Evolutionary conservation across 2,797 vertebrate species (phyloP), one percentile per base, ranked within the genome.

Genomic region (Echeneis naucrates): DNA sequence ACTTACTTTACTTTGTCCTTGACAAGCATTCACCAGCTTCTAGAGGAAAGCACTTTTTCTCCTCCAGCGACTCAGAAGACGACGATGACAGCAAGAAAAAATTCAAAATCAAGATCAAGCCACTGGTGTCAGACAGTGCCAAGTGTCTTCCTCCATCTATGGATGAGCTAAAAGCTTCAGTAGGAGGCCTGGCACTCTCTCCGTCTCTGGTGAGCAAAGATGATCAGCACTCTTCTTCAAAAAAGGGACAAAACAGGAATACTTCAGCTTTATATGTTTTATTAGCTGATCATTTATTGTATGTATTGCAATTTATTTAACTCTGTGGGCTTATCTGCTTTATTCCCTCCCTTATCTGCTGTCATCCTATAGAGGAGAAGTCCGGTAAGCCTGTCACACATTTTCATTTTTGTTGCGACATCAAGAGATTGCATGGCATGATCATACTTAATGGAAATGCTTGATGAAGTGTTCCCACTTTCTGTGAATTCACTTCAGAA

Each of bases 81-180:
- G 98, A 99, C 26, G 97, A 98, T 77, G 97, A 98, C 81, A 95
- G 95, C 0, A 96, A 95, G 84, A 97, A 95, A 91, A 99, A 97
- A 79, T 99, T 99, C 91, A 97, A 98, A 86, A 98, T 99, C 62
- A 97, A 96, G 92, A 99, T 99, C 91, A 98, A 98, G 72, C 98
- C 98, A 0, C 87, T 99, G 87, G 93, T 95, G 14, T 94, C 97
- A 54, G 97, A 97, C 68, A 92, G 93, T 17, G 92, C 95, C 76
- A 96, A 94, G 87, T 96, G 94, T 5, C 89, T 95, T 0, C 89
- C 89, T 61, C 96, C 97, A 1, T 96, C 97, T 0, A 95, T 98
- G 88, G 97, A 98, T 10, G 98, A 98, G 90, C 94, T 99, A 50
- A 98, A 96, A 84, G 98, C 97, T 0, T 99, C 98, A 0, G 90